A percentile compares a stretch with the other conserved stretches of the same genome.
Evolutionary conservation across 1,140 invertebrate genomes (phyloP).

Genomic region (Penaeus japonicus): DNA sequence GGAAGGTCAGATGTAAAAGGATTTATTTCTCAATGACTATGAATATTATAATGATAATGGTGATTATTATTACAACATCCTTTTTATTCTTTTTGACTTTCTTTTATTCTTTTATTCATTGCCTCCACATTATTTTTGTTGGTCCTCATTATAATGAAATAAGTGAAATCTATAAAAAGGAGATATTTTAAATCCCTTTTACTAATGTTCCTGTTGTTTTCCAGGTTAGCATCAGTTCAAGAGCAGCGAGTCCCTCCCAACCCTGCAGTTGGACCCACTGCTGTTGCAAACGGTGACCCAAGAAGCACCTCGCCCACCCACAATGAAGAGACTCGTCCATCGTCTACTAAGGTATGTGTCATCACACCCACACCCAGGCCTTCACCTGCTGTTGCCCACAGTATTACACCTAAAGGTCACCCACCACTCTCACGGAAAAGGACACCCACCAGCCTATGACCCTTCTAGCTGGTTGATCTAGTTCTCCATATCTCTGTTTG

Average conservation of each 20-base stretch:
- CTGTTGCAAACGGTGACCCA: constrained; percentile 37
- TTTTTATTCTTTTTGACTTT: too few species aligned
- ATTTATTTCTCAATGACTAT: too few species aligned
- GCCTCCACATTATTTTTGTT: too few species aligned
- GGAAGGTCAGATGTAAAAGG: too few species aligned
- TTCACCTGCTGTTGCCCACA: constrained; percentile 8
- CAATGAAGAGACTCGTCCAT: constrained; percentile 23
- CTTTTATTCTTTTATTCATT: too few species aligned
- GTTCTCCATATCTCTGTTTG: background rate
- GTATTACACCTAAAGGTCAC: background rate
- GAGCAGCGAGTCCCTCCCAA: constrained; percentile 55
- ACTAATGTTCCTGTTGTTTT: background rate
- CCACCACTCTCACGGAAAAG: constrained; percentile 28
- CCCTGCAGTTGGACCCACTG: background rate
- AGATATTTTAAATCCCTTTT: too few species aligned
- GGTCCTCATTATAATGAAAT: too few species aligned
- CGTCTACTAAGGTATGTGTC: constrained; percentile 49
- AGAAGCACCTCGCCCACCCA: constrained; percentile 48
- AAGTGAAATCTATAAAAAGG: too few species aligned
- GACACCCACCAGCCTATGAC: constrained; percentile 41
- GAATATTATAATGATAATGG: too few species aligned
- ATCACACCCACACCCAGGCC: background rate
- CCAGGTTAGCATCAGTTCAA: constrained; percentile 59
- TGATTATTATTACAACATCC: too few species aligned
- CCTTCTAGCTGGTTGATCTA: constrained; percentile 35